Conservation (phyloP, 1,140 invertebrate species). For the Chrysoperla carnea region DNA sequence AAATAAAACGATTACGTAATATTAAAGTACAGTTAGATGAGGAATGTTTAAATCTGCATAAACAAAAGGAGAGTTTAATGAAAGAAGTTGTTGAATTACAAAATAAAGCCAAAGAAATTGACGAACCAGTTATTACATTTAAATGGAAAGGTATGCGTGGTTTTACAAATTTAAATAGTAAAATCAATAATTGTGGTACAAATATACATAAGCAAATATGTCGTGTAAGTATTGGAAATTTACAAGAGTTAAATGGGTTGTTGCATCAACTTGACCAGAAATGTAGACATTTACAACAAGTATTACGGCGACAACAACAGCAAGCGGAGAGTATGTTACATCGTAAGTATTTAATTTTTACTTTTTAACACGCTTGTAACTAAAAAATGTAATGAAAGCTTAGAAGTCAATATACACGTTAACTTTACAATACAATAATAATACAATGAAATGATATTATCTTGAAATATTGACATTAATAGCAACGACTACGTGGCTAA, state of each 20-base stretch:
- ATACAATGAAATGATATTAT: too few species aligned
- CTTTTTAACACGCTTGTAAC: too few species aligned
- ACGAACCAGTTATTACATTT: background rate
- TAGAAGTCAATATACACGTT: too few species aligned
- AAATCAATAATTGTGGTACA: conserved; percentile 10
- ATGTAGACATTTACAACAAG: conserved; percentile 37
- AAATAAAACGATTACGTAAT: conserved; percentile 23
- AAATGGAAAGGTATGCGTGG: background rate
- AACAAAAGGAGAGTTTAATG: conserved; percentile 27
- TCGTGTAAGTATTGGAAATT: conserved; percentile 21
- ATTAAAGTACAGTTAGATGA: conserved; percentile 24
- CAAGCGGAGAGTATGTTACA: conserved; percentile 42
- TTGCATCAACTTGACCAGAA: conserved; percentile 34
- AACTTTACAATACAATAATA: too few species aligned
- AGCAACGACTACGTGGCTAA: too few species aligned
- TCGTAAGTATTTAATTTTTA: conserved; percentile 28
- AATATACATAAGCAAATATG: conserved; percentile 12
- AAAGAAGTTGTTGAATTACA: conserved; percentile 29
- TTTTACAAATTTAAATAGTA: background rate
- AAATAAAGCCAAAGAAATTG: conserved; percentile 3
- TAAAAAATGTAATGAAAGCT: too few species aligned
- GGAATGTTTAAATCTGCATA: conserved; percentile 25
- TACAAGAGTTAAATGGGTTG: conserved; percentile 27
- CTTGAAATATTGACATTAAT: too few species aligned
- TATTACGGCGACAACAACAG: conserved; percentile 41